These are phyloP conservation scores for Stomorhina lunata DNA, from an alignment of 2,888 invertebrate genomes.

Conservation along the genomic window DNA sequence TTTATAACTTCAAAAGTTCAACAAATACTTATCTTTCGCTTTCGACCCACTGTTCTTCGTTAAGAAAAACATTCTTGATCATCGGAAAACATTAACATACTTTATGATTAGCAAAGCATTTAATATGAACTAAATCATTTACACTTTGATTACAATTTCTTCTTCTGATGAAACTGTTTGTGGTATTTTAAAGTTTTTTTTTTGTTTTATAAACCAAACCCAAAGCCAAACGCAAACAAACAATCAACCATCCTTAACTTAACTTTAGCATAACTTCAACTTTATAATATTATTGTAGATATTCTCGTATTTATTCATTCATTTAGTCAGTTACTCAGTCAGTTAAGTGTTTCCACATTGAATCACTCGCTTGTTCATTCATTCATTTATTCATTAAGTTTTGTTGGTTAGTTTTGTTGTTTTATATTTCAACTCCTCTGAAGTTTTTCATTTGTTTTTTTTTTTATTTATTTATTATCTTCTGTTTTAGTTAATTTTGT, in stretches of 20 bases:
- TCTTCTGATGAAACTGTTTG: not conserved
- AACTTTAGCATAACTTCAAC: too few species aligned
- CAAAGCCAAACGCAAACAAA: not conserved
- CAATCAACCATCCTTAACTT: constrained; percentile 36
- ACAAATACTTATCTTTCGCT: too few species aligned
- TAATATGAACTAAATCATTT: constrained; percentile 66
- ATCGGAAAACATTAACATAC: constrained; percentile 48
- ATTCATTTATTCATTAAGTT: constrained; percentile 29
- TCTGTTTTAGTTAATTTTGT: too few species aligned
- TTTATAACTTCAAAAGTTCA: too few species aligned
- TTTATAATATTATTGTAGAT: too few species aligned
- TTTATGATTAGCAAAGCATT: constrained; percentile 63
- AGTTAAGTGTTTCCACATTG: constrained; percentile 17
- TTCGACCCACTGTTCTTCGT: not conserved
- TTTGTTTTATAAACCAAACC: constrained; percentile 8
- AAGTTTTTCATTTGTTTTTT: constrained; percentile 11
- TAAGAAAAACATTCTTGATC: not conserved
- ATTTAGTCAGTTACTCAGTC: constrained; percentile 5
- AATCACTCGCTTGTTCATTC: constrained; percentile 9
- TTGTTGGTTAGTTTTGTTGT: constrained; percentile 1
- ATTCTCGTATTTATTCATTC: constrained; percentile 7
- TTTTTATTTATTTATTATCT: constrained; percentile 3
- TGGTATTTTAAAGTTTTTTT: too few species aligned
- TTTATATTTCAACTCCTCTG: constrained; percentile 33
- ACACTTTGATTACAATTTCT: constrained; percentile 61